Percentiles rank a stretch among this genome's conserved stretches.
phyloP scores from a whole-genome alignment of 2,113 vertebrate species.

The Zonotrichia leucophrys region DNA sequence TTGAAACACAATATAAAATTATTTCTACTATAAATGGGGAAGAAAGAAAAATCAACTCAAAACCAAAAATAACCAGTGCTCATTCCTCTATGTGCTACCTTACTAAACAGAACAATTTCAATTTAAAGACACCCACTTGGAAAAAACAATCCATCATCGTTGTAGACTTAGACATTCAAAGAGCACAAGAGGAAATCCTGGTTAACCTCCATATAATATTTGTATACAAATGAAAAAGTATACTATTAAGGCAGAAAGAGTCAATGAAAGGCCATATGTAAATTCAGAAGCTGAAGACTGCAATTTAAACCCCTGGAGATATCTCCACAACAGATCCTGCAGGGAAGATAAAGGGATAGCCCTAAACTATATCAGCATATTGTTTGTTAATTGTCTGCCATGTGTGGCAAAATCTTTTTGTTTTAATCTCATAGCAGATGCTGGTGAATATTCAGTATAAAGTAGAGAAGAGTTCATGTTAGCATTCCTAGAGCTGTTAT shows the following conservation, averaged over 20 bases:
- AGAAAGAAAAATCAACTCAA: not conserved
- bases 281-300: slow-evolving; percentile 13
- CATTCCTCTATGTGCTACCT: not conserved
- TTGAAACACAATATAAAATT: not conserved
- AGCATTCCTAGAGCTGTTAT: slow-evolving; percentile 58
- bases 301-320: slow-evolving; percentile 38
- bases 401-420: slow-evolving; percentile 64
- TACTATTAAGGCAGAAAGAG: slow-evolving; percentile 19
- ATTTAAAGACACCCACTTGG: not conserved
- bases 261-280: slow-evolving; percentile 41
- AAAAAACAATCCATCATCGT: not conserved
- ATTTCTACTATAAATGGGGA: not conserved
- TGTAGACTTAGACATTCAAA: not conserved
- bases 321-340: not conserved
- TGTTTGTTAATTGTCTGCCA: slow-evolving; percentile 66
- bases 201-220: not conserved
- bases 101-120: not conserved
- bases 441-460: slow-evolving; percentile 72
- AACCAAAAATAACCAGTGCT: not conserved
- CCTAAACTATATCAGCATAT: slow-evolving; percentile 52
- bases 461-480: slow-evolving; percentile 51
- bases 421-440: slow-evolving; percentile 68
- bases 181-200: not conserved
- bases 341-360: slow-evolving; percentile 27
- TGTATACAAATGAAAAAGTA: not conserved